These are phyloP conservation scores for Siderastrea radians DNA, from an alignment of 92 coral and sea anemone genomes.

Conservation along the genomic window DNA sequence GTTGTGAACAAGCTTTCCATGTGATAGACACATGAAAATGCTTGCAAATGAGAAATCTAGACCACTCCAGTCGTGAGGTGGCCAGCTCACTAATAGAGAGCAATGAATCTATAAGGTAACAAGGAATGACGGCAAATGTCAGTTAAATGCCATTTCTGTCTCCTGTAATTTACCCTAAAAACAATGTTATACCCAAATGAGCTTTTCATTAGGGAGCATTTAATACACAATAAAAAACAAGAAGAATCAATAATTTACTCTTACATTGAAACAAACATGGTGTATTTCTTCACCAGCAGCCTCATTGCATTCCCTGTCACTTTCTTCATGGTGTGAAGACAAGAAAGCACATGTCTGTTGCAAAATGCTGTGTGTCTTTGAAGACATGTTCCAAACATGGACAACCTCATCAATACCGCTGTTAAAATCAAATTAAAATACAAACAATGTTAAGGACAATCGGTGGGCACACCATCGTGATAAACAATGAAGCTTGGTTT, in stretches of 20 bases:
- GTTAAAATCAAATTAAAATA: background rate
- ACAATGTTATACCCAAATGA: too few relatives aligned
- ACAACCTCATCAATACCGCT: constrained; percentile 83
- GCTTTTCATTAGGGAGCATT: too few relatives aligned
- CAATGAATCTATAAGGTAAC: too few relatives aligned
- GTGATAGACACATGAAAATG: too few relatives aligned
- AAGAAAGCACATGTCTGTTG: constrained; percentile 83
- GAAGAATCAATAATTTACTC: background rate
- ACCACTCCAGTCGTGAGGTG: too few relatives aligned
- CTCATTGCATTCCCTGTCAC: constrained; percentile 36
- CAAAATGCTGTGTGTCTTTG: constrained; percentile 84
- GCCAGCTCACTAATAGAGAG: too few relatives aligned
- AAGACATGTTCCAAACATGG: constrained; percentile 88
- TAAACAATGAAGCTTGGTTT: background rate
- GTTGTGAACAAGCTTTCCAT: too few relatives aligned
- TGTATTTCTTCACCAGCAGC: constrained; percentile 62
- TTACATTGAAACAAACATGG: constrained; percentile 85
- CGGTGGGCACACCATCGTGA: background rate
- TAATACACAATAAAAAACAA: too few relatives aligned
- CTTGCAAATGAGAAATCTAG: too few relatives aligned
- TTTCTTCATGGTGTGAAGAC: constrained; percentile 61
- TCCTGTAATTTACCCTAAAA: too few relatives aligned
- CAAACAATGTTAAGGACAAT: background rate
- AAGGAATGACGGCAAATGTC: too few relatives aligned
- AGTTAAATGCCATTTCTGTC: too few relatives aligned